Evolutionary conservation across 2,797 vertebrate species (phyloP).

Genomic region (Periparus ater): DNA sequence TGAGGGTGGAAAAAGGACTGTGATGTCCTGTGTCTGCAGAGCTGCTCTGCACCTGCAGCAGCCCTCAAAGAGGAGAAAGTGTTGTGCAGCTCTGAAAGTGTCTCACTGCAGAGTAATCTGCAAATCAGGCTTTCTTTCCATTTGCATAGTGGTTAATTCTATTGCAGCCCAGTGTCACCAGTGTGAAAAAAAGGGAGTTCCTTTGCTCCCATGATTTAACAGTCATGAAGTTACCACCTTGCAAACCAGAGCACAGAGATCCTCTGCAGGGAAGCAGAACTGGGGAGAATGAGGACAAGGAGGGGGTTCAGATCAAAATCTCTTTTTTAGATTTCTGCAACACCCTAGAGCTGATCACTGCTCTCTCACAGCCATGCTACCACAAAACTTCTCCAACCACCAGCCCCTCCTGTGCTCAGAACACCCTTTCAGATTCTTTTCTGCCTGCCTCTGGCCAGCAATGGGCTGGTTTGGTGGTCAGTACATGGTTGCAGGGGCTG

Average conservation of each 20-base stretch:
- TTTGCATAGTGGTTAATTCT: background rate
- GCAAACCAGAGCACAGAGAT: background rate
- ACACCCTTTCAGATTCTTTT: background rate
- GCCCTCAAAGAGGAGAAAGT: background rate
- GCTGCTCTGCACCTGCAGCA: background rate
- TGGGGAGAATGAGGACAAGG: background rate
- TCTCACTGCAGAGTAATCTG: background rate
- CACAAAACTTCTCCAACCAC: background rate
- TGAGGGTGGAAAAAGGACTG: background rate
- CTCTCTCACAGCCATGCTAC: fast-evolving
- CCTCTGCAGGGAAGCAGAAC: background rate
- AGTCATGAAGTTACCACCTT: background rate
- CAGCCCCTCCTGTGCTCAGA: background rate
- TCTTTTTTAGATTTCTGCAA: background rate
- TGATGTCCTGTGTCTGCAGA: background rate
- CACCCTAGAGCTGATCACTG: background rate
- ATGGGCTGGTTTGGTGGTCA: background rate
- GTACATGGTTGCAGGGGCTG: fast-evolving
- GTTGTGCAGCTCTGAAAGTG: background rate
- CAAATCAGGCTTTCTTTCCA: background rate
- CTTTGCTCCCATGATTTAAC: background rate
- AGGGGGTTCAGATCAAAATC: background rate
- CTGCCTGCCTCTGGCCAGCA: fast-evolving
- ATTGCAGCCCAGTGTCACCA: background rate
- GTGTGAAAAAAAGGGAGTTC: background rate